A percentile compares a stretch with the other conserved stretches of the same genome.
phyloP scores from a whole-genome alignment of 2,888 invertebrate species.

The Callyntrura guangdongensis region DNA sequence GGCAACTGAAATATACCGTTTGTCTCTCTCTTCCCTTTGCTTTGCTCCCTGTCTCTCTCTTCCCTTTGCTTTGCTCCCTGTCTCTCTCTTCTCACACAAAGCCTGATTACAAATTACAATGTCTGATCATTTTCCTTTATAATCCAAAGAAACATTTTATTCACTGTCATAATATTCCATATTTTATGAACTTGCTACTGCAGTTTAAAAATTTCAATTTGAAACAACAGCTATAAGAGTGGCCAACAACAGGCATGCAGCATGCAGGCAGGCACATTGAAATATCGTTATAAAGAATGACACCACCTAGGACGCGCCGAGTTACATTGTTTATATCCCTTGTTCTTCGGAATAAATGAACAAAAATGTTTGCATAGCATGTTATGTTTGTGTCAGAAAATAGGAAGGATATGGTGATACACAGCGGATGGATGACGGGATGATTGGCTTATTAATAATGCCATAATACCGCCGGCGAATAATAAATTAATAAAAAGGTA shows the following conservation, averaged over 20 bases:
- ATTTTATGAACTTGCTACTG: slow-evolving; percentile 62
- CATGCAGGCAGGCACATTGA: too few relatives aligned
- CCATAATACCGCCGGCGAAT: slow-evolving; percentile 33
- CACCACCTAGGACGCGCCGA: neutral
- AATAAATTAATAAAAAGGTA: slow-evolving; percentile 2
- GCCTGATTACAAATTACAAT: slow-evolving; percentile 78
- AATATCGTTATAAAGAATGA: neutral
- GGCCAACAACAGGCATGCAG: neutral
- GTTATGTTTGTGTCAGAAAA: neutral
- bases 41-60: slow-evolving; percentile 33
- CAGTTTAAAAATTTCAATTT: slow-evolving; percentile 51
- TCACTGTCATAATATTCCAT: slow-evolving; percentile 62
- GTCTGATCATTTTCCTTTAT: slow-evolving; percentile 69
- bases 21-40: slow-evolving; percentile 17
- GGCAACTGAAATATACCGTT: slow-evolving; percentile 76
- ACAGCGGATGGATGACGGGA: neutral
- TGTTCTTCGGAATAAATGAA: slow-evolving; percentile 2
- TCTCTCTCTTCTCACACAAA: slow-evolving; percentile 59
- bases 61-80: neutral
- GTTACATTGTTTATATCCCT: too few relatives aligned
- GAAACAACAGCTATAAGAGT: slow-evolving; percentile 17
- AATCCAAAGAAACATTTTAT: slow-evolving; percentile 61
- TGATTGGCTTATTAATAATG: slow-evolving; percentile 55
- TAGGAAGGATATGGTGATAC: slow-evolving; percentile 18
- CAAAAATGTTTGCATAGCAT: neutral